These are phyloP conservation scores for Pterostichus madidus DNA, from an alignment of 2,888 invertebrate genomes.

Conservation along the genomic window DNA sequence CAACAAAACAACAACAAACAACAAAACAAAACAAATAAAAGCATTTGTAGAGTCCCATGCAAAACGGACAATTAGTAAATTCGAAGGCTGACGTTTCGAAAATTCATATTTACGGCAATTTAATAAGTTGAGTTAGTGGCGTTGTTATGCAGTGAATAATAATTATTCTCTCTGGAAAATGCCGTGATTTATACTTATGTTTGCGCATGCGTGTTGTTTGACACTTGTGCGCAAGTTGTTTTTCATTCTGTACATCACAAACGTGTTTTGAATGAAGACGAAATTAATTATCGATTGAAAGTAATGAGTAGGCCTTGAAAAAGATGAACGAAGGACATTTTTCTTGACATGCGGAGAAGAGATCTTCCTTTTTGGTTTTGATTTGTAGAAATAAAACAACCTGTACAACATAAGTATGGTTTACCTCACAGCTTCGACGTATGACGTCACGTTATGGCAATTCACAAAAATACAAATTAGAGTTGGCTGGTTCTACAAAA, in stretches of 20 bases:
- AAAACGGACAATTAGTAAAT: conserved; percentile 28
- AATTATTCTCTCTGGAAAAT: conserved; percentile 35
- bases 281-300: conserved; percentile 57
- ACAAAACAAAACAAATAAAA: not conserved
- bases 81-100: not conserved
- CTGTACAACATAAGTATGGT: too few relatives aligned
- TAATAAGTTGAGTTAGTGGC: conserved; percentile 28
- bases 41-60: not conserved
- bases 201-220: conserved; percentile 34
- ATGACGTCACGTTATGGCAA: too few relatives aligned
- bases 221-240: conserved; percentile 42
- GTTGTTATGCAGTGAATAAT: conserved; percentile 30
- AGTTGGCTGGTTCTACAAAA: too few relatives aligned
- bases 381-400: conserved; percentile 3
- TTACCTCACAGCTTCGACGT: too few relatives aligned
- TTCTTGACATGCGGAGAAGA: not conserved
- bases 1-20: too few relatives aligned
- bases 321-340: conserved; percentile 25
- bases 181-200: conserved; percentile 39
- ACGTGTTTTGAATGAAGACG: conserved; percentile 54
- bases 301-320: conserved; percentile 40
- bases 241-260: conserved; percentile 36
- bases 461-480: too few relatives aligned
- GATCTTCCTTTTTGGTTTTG: not conserved
- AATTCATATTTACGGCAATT: conserved; percentile 49